Base-by-base conservation (phyloP, 2,113 vertebrate species). In the Struthio camelus region DNA sequence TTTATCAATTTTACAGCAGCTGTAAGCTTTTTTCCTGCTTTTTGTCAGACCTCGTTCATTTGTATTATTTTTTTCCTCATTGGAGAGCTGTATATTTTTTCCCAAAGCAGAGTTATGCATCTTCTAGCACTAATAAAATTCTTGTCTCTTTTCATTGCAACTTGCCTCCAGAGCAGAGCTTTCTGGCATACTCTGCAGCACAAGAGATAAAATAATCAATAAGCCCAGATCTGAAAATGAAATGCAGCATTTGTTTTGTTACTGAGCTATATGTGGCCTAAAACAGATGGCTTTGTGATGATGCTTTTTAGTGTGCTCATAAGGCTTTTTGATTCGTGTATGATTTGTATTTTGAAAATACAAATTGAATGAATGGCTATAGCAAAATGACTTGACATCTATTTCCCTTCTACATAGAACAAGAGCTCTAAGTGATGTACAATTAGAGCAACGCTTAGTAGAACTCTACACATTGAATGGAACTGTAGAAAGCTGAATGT, bases 171-270 rank as follows among this genome's bases (percentile, higher is more conserved):
- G 78, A 96, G 73, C 84, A 91, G 92, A 92, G 87, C 88, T 90
- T 94, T 87, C 80, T 96, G 94, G 90, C 95, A 90, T 94, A 50
- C 70, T 81, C 64, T 96, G 93, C 36, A 94, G 85, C 91, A 82
- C 82, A 85, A 87, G 85, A 96, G 92, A 96, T 96, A 97, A 97
- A 98, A 91, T 97, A 97, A 98, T 98, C 97, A 97, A 92, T 98
- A 97, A 94, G 30, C 50, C 91, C 4, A 42, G 73, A 92, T 95
- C 94, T 96, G 94, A 97, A 97, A 98, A 97, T 94, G 85, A 97
- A 97, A 95, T 96, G 93, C 87, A 97, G 85, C 91, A 59, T 97
- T 98, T 97, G 62, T 97, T 89, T 95, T 94, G 54, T 84, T 62
- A 75, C 79, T 85, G 71, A 94, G 85, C 67, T 90, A 64, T 76